These are phyloP conservation scores for Circaetus gallicus DNA, from an alignment of 2,113 vertebrate genomes.

Conservation along the genomic window DNA sequence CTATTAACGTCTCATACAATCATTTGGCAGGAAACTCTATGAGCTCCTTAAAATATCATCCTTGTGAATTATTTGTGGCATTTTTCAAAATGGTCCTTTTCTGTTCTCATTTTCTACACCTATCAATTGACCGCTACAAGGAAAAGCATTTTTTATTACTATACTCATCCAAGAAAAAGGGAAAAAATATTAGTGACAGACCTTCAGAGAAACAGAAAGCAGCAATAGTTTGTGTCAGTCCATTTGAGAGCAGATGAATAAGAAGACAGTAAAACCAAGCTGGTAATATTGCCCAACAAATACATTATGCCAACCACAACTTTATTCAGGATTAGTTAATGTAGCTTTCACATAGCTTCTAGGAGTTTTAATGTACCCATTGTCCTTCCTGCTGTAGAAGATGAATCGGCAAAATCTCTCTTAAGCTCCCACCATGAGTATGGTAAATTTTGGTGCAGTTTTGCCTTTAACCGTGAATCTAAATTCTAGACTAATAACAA, in stretches of 20 bases:
- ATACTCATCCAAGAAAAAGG: not conserved
- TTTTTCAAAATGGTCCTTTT: slow-evolving; percentile 45
- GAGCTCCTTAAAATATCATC: not conserved
- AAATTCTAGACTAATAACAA: not conserved
- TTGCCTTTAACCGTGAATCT: not conserved
- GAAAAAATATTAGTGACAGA: not conserved
- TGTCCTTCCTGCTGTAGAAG: not conserved
- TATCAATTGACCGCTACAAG: not conserved
- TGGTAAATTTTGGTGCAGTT: not conserved
- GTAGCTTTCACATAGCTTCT: not conserved
- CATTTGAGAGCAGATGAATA: slow-evolving; percentile 17
- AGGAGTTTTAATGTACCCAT: not conserved
- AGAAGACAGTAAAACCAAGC: slow-evolving; percentile 7
- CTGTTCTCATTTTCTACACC: slow-evolving; percentile 22
- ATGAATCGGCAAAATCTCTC: not conserved
- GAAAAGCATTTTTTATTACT: slow-evolving; percentile 19
- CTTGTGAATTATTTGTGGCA: slow-evolving; percentile 21
- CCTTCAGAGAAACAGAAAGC: slow-evolving; percentile 8
- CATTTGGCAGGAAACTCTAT: not conserved
- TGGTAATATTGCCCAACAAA: not conserved
- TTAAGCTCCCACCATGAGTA: not conserved
- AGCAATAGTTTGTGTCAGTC: not conserved
- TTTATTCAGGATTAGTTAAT: not conserved
- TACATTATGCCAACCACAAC: not conserved
- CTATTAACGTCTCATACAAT: not conserved